Conservation (phyloP, 1,140 invertebrate species). For the Leptopilina boulardi region DNA sequence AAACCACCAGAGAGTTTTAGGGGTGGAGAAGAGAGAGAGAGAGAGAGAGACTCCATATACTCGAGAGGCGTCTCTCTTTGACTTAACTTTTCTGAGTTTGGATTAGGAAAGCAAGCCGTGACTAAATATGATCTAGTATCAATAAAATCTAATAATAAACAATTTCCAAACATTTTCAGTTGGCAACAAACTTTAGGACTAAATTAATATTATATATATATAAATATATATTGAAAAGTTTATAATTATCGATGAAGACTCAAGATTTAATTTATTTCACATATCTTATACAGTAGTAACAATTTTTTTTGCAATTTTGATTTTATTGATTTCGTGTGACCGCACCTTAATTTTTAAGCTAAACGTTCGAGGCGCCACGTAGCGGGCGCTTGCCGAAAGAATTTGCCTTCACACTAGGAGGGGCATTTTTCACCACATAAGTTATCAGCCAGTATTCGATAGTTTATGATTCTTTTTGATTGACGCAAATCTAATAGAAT, state of each 20-base stretch:
- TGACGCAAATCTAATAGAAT: no score
- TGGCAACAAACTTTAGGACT: not conserved
- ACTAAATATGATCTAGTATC: conserved; percentile 28
- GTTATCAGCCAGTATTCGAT: no score
- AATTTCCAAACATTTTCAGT: conserved; percentile 12
- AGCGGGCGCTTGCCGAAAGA: no score
- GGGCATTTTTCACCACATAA: no score
- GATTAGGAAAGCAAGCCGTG: conserved; percentile 29
- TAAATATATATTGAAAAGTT: not conserved
- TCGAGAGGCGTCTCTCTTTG: conserved; percentile 32
- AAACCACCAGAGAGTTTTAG: conserved; percentile 28
- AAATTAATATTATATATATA: not conserved
- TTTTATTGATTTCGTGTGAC: no score
- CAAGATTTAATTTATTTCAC: not conserved
- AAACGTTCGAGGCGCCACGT: no score
- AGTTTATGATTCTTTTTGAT: no score
- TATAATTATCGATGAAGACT: not conserved
- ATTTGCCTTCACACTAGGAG: no score
- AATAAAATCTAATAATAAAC: conserved; percentile 25
- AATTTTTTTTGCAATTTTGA: no score
- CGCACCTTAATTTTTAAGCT: no score
- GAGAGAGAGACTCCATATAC: conserved; percentile 2
- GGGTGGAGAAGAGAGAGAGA: no score
- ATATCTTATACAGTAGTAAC: no score
- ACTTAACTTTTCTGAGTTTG: conserved; percentile 33